Evolutionary conservation across 2,797 vertebrate genomes (phyloP), one percentile per base, ranked within the genome.

Genomic region (Ambastaia sidthimunki): DNA sequence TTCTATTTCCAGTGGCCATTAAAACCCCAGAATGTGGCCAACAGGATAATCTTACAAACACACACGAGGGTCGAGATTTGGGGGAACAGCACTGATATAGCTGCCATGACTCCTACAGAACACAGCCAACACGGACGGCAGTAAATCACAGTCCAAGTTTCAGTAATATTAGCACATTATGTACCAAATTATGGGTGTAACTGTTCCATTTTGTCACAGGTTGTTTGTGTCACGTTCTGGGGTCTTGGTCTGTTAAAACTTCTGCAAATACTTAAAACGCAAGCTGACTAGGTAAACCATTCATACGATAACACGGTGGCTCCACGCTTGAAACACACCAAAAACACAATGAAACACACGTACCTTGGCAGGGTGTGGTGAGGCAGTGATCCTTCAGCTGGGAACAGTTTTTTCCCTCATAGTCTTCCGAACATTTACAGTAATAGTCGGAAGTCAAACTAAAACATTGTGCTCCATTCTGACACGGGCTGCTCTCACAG

Each of bases 321-420:
- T 44, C 41, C 10, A 7, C 2, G 41, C 37, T 41, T 41, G n/a
- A n/a, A n/a, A n/a, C 37, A 41, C 37, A 44, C 41, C 10, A 11
- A 10, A 44, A 2, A 44, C 41, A 44, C 41, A 44, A 44, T 11
- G 9, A 44, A 44, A 44, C 15, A 50, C 16, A 37, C 37, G 48
- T 88, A 98, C 98, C 98, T 97, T 98, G 96, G 66, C 98, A 99
- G 0, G 95, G 94, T 69, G 96, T 97, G 9, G 96, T 97, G 80
- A 97, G 97, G 88, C 98, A 99, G 92, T 99, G 98, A 91, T 99
- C 98, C 86, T 98, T 99, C 70, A 98, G 93, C 89, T 97, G 98
- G 0, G 98, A 99, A 89, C 98, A 99, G 92, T 99, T 99, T 87
- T 98, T 99, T 84, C 98, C 98, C 90, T 99, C 97, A 0, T 99